phyloP scores from a whole-genome alignment of 2,888 invertebrate genomes.

The Allacma fusca region DNA sequence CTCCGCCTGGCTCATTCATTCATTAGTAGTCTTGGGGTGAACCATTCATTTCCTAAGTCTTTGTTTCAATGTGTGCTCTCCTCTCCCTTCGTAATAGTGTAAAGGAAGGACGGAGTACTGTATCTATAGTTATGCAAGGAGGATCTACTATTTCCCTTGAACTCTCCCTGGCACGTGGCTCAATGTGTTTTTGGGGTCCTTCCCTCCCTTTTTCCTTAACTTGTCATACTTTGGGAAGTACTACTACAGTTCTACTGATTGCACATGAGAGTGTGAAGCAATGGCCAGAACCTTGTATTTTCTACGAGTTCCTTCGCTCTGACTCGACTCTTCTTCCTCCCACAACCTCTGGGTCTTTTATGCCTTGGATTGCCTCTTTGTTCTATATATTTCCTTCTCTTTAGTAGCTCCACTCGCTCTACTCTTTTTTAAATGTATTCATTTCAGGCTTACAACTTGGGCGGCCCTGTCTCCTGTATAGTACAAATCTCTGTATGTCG shows the following conservation, averaged over 20 bases:
- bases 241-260: too few species aligned
- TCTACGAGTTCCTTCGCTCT: too few species aligned
- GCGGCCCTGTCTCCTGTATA: neutral
- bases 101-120: too few species aligned
- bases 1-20: neutral
- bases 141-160: constrained; percentile 12
- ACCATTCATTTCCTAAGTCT: constrained; percentile 36
- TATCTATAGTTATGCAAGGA: constrained; percentile 26
- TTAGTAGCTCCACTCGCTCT: neutral
- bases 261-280: too few species aligned
- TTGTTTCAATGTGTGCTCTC: constrained; percentile 14
- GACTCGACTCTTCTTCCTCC: too few species aligned
- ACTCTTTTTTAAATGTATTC: neutral
- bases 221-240: too few species aligned
- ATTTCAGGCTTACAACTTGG: neutral
- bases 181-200: constrained; percentile 15
- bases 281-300: neutral
- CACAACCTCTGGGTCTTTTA: too few species aligned
- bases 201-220: neutral
- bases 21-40: constrained; percentile 35
- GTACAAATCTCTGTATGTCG: too few species aligned
- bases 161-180: constrained; percentile 28
- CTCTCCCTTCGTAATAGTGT: neutral
- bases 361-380: too few species aligned
- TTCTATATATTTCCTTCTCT: neutral